Conservation (phyloP, 2,888 invertebrate genomes). For the Rhimphoctona megacephalus region DNA sequence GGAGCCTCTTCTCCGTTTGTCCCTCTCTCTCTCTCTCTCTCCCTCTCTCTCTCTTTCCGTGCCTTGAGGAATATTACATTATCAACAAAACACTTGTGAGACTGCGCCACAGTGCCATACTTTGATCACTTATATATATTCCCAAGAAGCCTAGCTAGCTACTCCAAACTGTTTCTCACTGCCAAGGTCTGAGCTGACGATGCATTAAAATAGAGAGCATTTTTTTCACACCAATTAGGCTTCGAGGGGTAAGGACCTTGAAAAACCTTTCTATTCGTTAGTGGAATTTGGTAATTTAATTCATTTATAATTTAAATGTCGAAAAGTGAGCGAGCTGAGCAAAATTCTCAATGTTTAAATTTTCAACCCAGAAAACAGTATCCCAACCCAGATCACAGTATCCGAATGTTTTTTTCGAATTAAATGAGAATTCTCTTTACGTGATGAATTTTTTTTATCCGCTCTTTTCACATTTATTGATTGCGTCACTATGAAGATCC, state of each 20-base stretch:
- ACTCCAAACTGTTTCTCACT: slow-evolving; percentile 34
- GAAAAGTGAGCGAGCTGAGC: background rate
- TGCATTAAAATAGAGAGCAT: slow-evolving; percentile 27
- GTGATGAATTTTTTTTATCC: background rate
- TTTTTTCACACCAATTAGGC: background rate
- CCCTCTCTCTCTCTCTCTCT: background rate
- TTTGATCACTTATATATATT: slow-evolving; percentile 43
- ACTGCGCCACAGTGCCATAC: slow-evolving; percentile 43
- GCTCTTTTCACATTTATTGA: no score
- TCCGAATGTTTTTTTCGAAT: background rate
- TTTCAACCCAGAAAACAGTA: background rate
- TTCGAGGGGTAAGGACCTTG: background rate
- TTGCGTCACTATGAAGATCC: no score
- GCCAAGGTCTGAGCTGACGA: slow-evolving; percentile 33
- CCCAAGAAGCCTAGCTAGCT: slow-evolving; percentile 4
- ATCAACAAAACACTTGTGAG: slow-evolving; percentile 60
- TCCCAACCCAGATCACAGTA: background rate
- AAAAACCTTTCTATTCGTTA: background rate
- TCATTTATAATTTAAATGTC: background rate
- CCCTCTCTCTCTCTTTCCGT: background rate
- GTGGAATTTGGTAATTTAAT: background rate
- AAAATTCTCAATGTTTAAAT: background rate
- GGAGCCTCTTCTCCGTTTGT: background rate
- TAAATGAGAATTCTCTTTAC: background rate
- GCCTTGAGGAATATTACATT: slow-evolving; percentile 52